Evolutionary conservation across 2,888 invertebrate genomes (phyloP).

Genomic region (Thecocarcelia acutangulata): DNA sequence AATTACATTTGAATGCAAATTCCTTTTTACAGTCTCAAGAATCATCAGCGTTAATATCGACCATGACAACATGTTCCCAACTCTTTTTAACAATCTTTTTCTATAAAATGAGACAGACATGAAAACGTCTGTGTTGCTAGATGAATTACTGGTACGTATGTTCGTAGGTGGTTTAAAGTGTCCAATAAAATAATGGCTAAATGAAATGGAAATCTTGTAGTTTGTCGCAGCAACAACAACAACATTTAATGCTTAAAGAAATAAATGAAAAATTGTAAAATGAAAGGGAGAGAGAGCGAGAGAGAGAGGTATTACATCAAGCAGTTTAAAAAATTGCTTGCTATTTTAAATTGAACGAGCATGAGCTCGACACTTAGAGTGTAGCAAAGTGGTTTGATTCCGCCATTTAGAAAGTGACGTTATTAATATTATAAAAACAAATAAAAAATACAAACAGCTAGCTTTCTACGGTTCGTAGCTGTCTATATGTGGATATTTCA

Average conservation of each 20-base stretch:
- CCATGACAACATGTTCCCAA: slow-evolving; percentile 68
- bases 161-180: slow-evolving; percentile 68
- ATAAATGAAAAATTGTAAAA: background rate
- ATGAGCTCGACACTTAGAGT: no score
- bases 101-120: background rate
- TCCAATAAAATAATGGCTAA: slow-evolving; percentile 70
- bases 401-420: no score
- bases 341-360: no score
- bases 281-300: background rate
- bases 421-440: no score
- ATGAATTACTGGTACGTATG: slow-evolving; percentile 47
- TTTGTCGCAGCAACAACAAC: slow-evolving; percentile 47
- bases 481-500: no score
- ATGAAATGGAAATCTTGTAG: slow-evolving; percentile 67
- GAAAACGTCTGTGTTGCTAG: slow-evolving; percentile 1
- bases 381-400: no score
- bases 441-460: no score
- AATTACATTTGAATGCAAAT: slow-evolving; percentile 72
- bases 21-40: slow-evolving; percentile 54
- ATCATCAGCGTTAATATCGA: slow-evolving; percentile 63
- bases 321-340: no score
- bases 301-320: no score
- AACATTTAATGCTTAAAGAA: slow-evolving; percentile 12
- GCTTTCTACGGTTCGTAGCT: no score
- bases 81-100: slow-evolving; percentile 13